A percentile compares a stretch with the other conserved stretches of the same genome.
phyloP scores from a whole-genome alignment of 2,797 vertebrate genomes.

The Enteromius trimaculatus region DNA sequence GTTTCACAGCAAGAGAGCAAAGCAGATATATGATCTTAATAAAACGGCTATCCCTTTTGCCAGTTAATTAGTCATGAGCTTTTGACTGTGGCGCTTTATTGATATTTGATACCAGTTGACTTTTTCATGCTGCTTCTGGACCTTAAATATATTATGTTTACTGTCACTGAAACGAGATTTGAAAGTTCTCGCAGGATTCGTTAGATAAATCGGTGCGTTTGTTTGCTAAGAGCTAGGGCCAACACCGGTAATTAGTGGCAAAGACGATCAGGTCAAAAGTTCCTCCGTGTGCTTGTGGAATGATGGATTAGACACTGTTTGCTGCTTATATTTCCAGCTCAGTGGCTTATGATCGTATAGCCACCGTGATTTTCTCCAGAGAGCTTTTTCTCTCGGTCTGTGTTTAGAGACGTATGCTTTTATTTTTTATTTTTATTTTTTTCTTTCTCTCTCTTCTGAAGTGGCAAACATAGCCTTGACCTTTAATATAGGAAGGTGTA shows the following conservation, averaged over 20 bases:
- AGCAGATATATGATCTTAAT: slow-evolving; percentile 43
- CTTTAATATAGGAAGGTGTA: not conserved
- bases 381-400: not conserved
- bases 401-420: not conserved
- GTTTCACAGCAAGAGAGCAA: slow-evolving; percentile 30
- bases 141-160: slow-evolving; percentile 49
- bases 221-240: slow-evolving; percentile 54
- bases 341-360: not conserved
- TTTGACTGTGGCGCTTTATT: slow-evolving; percentile 32
- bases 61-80: slow-evolving; percentile 46
- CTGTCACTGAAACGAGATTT: slow-evolving; percentile 45
- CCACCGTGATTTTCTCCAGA: not conserved
- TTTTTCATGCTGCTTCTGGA: not conserved
- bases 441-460: slow-evolving; percentile 48
- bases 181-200: slow-evolving; percentile 51
- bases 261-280: slow-evolving; percentile 57
- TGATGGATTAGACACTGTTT: slow-evolving; percentile 66
- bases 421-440: not conserved
- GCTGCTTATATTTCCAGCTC: slow-evolving; percentile 43
- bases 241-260: slow-evolving; percentile 49
- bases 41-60: slow-evolving; percentile 37
- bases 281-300: slow-evolving; percentile 52
- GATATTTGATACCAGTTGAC: slow-evolving; percentile 33
- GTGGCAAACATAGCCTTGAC: not conserved
- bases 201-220: slow-evolving; percentile 61